Percentiles rank a stretch among this genome's conserved stretches.
Evolutionary conservation across 2,113 vertebrate species (phyloP).

Genomic region (Muscicapa adusta): DNA sequence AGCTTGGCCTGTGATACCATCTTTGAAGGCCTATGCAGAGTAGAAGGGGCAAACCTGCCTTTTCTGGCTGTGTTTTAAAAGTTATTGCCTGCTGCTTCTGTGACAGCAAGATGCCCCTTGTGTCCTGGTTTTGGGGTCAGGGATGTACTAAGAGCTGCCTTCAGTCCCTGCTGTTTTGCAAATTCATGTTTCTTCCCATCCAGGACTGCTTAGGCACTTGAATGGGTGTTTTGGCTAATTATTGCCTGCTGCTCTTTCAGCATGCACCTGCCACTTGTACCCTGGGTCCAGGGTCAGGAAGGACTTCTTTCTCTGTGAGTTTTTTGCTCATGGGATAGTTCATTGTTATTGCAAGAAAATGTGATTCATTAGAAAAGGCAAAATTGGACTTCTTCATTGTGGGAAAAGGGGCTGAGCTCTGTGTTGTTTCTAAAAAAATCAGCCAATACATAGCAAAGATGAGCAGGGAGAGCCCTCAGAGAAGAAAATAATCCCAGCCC

Average conservation of each 20-base stretch:
- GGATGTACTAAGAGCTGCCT: not conserved
- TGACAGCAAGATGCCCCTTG: not conserved
- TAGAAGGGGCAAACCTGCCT: not conserved
- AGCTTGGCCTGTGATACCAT: not conserved
- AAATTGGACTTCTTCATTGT: fast-evolving
- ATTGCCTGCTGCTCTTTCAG: not conserved
- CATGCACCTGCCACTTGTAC: not conserved
- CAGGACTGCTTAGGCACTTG: not conserved
- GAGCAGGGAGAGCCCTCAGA: not conserved
- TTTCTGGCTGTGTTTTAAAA: not conserved
- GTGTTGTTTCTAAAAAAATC: not conserved
- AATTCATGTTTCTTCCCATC: not conserved
- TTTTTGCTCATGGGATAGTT: not conserved
- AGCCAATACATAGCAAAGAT: not conserved
- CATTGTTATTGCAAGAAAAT: not conserved
- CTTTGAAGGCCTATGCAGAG: not conserved
- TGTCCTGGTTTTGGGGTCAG: not conserved
- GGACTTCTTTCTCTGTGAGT: not conserved
- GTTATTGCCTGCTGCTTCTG: not conserved
- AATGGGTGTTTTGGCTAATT: not conserved
- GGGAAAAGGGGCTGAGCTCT: not conserved
- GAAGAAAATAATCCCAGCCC: not conserved
- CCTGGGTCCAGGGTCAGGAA: not conserved
- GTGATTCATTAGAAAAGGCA: not conserved
- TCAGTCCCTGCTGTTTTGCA: not conserved